Evolutionary conservation across 2,797 vertebrate genomes (phyloP).

Genomic region (Poliocrania exsul): DNA sequence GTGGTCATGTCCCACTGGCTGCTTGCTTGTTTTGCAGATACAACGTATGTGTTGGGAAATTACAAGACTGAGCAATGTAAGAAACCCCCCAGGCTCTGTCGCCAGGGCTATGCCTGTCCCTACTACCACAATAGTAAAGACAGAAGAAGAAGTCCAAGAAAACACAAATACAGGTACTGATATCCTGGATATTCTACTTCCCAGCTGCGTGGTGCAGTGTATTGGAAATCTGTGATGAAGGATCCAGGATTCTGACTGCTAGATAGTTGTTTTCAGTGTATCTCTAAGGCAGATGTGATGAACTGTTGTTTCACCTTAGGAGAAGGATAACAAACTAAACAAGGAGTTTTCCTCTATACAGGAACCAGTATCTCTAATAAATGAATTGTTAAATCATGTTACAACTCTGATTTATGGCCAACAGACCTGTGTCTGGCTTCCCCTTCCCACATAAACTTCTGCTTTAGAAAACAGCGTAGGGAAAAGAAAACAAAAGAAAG

Average conservation of each 20-base stretch:
- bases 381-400: neutral
- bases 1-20: neutral
- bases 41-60: conserved; percentile 93
- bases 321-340: neutral
- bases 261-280: neutral
- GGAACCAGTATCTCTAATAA: neutral
- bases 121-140: conserved; percentile 99
- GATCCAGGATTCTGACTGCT: neutral
- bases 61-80: conserved; percentile 99
- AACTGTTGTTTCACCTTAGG: neutral
- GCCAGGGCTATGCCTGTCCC: conserved; percentile 97
- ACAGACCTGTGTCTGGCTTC: neutral
- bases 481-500: neutral
- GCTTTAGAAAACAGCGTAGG: neutral
- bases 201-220: neutral
- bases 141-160: conserved; percentile 94
- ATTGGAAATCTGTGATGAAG: neutral
- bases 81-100: conserved; percentile 96
- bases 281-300: neutral
- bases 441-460: neutral
- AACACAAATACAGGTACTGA: conserved; percentile 95
- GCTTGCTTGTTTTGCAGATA: conserved; percentile 80
- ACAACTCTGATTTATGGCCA: neutral
- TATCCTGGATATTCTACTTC: neutral
- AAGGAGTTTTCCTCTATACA: neutral